phyloP scores from a whole-genome alignment of 1,140 invertebrate genomes.

The Magallana gigas region DNA sequence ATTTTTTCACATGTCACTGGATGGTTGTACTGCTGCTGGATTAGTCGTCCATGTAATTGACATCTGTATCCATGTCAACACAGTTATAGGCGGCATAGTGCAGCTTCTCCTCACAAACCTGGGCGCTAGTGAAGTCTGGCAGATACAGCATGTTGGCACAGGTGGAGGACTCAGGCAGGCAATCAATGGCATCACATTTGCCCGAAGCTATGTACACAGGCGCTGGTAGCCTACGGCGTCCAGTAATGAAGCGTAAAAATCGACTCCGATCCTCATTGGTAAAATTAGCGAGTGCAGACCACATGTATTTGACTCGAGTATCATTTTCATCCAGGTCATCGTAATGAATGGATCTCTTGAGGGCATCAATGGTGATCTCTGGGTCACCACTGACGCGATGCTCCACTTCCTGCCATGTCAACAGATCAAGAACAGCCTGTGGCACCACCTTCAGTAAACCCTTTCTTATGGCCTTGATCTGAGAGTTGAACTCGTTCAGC shows the following conservation, averaged over 20 bases:
- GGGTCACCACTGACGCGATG: constrained; percentile 78
- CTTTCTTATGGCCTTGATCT: constrained; percentile 74
- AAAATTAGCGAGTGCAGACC: constrained; percentile 77
- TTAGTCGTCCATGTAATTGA: constrained; percentile 68
- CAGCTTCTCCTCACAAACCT: constrained; percentile 78
- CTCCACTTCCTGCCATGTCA: constrained; percentile 79
- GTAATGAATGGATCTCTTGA: constrained; percentile 75
- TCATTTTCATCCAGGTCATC: constrained; percentile 77
- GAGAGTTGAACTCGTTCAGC: constrained; percentile 75
- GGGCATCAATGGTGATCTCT: constrained; percentile 76
- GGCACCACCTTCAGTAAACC: constrained; percentile 77
- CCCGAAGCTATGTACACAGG: constrained; percentile 75
- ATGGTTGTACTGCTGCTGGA: too few relatives aligned
- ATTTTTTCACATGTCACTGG: too few relatives aligned
- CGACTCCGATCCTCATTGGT: constrained; percentile 78
- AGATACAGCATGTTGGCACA: constrained; percentile 78
- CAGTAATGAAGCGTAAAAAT: constrained; percentile 78
- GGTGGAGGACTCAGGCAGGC: constrained; percentile 78
- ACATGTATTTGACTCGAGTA: constrained; percentile 76
- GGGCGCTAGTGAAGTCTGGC: constrained; percentile 77
- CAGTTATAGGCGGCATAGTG: constrained; percentile 79
- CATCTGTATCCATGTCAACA: constrained; percentile 79
- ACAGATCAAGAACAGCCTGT: constrained; percentile 76
- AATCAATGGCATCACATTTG: constrained; percentile 74
- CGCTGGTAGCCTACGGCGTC: constrained; percentile 76